phyloP scores from a whole-genome alignment of 1,140 invertebrate species.

The Ylistrum balloti region DNA sequence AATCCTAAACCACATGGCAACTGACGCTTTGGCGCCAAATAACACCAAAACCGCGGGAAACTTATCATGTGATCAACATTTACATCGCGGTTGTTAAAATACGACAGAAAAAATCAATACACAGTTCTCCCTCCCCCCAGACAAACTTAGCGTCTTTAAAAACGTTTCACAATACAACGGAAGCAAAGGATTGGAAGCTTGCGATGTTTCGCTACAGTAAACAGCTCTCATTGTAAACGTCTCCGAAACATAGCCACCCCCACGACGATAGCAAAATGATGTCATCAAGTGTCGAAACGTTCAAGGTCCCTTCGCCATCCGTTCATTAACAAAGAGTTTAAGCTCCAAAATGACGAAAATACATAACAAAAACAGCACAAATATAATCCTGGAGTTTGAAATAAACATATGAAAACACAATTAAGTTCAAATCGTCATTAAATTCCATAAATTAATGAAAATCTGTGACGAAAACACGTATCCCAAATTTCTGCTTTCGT shows the following conservation, averaged over 20 bases:
- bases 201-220: constrained; percentile 29
- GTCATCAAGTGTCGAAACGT: constrained; percentile 12
- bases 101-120: not conserved
- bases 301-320: constrained; percentile 20
- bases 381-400: not conserved
- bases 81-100: not conserved
- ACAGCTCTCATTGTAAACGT: not conserved
- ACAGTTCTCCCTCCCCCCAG: not conserved
- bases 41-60: constrained; percentile 30
- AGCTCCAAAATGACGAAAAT: not conserved
- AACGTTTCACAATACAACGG: constrained; percentile 33
- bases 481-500: constrained; percentile 15
- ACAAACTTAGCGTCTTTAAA: constrained; percentile 2
- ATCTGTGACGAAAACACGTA: constrained; percentile 27
- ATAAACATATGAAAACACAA: constrained; percentile 12
- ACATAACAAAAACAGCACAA: not conserved
- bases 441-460: constrained; percentile 17
- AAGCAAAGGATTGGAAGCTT: constrained; percentile 27
- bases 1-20: not conserved
- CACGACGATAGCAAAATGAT: constrained; percentile 38
- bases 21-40: constrained; percentile 37
- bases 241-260: constrained; percentile 31
- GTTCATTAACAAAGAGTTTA: constrained; percentile 10
- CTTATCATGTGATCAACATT: constrained; percentile 14
- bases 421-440: not conserved